phyloP scores from a whole-genome alignment of 2,113 vertebrate genomes.

The Excalfactoria chinensis region DNA sequence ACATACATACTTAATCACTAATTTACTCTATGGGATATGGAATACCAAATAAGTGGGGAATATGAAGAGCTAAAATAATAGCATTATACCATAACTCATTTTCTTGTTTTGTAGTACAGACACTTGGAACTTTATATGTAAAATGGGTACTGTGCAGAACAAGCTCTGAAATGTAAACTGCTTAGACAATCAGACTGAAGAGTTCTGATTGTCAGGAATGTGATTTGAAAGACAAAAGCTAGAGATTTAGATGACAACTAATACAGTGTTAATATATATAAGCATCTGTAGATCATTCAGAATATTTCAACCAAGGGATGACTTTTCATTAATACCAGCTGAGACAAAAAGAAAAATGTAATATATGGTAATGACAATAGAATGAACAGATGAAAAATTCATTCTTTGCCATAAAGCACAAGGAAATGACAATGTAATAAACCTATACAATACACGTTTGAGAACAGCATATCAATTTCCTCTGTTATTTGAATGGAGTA shows the following conservation, averaged over 20 bases:
- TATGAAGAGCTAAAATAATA: neutral
- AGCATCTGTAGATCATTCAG: conserved; percentile 47
- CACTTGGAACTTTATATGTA: neutral
- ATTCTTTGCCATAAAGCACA: conserved; percentile 49
- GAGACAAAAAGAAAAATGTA: conserved; percentile 62
- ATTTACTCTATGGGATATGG: neutral
- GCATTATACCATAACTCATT: neutral
- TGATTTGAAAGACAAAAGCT: conserved; percentile 67
- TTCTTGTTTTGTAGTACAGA: neutral
- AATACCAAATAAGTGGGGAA: neutral
- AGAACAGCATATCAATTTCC: conserved; percentile 14
- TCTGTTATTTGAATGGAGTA: conserved; percentile 10
- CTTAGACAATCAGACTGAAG: conserved; percentile 6
- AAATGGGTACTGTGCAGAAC: neutral
- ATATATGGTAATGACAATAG: conserved; percentile 39
- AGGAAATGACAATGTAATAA: conserved; percentile 67
- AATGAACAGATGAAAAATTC: conserved; percentile 37
- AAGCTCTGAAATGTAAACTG: conserved; percentile 61
- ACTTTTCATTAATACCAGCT: conserved; percentile 46
- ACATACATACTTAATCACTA: neutral
- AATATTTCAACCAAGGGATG: conserved; percentile 58
- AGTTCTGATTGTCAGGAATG: conserved; percentile 51
- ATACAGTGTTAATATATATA: conserved; percentile 28
- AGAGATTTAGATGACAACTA: conserved; percentile 48
- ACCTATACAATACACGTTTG: neutral